Base-by-base conservation (phyloP, 2,797 vertebrate genomes). In the Phrynocephalus forsythii region DNA sequence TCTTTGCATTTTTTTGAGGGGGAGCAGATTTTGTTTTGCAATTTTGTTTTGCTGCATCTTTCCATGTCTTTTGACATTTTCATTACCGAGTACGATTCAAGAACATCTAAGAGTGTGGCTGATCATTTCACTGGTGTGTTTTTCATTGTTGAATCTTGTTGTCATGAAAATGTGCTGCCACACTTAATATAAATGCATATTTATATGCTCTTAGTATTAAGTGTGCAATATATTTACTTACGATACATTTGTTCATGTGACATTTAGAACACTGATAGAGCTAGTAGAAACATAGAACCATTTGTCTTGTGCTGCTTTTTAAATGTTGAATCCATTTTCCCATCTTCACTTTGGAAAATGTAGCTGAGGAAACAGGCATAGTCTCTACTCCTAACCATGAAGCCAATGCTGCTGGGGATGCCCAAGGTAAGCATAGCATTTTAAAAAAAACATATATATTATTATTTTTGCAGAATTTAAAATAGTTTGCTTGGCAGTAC, bases 301-400 rank as follows among this genome's bases (percentile, higher is more conserved):
- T 82, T 71, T 78, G 83, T 83, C 86, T 87, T 69, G 84, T 26
- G 75, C 30, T 72, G 1, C 91, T 90, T 89, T 8, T 89, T 6
- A 52, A 18, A 86, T 88, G 93, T 78, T 95, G 85, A 89, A 86
- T 48, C 1, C 92, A 82, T 93, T 82, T 92, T 90, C 89, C 93
- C 87, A 50, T 92, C 90, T 71, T 94, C 86, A 85, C 85, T 86
- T 86, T 88, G 87, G 26, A 88, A 88, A 81, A 85, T 77, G 33
- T 95, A 97, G 96, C 96, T 91, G 97, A 97, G 92, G 96, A 97
- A 92, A 96, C 97, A 1, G 97, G 96, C 0, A 78, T 96, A 8
- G 97, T 96, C 90, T 96, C 97, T 87, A 97, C 96, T 68, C 96
- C 96, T 88, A 97, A 52, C 92, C 93, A 94, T 92, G 97, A 97